Evolutionary conservation across 64 coral and sea anemone species (phyloP), one percentile per base, ranked within the genome.

Genomic region (Orbicella faveolata): DNA sequence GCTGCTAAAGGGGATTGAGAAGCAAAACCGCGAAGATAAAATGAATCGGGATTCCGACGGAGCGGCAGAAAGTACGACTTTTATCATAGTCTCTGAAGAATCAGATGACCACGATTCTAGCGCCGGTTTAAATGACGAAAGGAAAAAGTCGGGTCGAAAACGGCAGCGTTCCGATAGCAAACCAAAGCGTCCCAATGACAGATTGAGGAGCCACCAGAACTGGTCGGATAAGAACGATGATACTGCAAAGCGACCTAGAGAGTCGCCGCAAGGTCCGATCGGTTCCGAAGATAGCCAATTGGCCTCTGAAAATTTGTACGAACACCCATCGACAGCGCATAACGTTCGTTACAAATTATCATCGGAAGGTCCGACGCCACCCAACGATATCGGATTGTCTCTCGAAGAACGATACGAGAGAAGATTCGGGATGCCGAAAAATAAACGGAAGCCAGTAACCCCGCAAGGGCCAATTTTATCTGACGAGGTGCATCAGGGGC

Each of bases 81-180:
- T 85, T 52, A 39, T 85, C 1, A 85, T 85, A 19, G 37, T 85
- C 14, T 85, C 82, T 23, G 16, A 72, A 53, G 82, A 85, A 73
- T 70, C 82, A 9, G n/a, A 2, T 53, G 39, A 85, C 10, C 26
- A 10, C 1, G 30, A 61, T 64, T 64, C 33, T 20, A 82, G 55
- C 36, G 6, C 6, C 36, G 33, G 23, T 36, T 39, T 61, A 16
- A 39, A 73, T 20, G 21, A 1, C 12, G 25, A 52, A 23, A 39
- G 10, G 8, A 83, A 83, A 64, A 48, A 83, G 79, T 37, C 61
- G 34, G 33, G 55, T 21, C 35, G 64, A 61, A 69, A 69, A 25
- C 63, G 37, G 63, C 67, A 72, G 65, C 6, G 9, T 26, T 39
- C 65, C 3, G 12, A 33, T 37, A 66, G 13, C 15, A 66, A 66